A percentile compares a stretch with the other conserved stretches of the same genome.
These are phyloP conservation scores for Apomyelois bistriatella DNA, from an alignment of 2,888 invertebrate genomes.

Conservation along the genomic window DNA sequence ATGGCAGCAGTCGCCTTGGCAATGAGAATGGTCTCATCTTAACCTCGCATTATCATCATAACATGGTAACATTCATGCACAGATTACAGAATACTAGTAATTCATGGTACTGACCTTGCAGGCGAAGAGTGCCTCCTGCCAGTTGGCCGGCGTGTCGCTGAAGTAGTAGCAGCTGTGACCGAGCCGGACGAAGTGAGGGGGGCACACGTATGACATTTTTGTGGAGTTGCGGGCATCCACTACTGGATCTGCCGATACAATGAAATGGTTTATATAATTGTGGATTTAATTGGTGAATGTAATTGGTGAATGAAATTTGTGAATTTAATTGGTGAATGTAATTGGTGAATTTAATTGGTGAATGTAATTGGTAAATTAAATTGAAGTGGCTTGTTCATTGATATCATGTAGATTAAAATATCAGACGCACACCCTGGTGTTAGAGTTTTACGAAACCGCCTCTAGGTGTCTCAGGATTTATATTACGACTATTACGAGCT, in stretches of 20 bases:
- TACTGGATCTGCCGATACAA: slow-evolving; percentile 40
- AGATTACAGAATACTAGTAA: too few relatives aligned
- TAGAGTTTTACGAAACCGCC: too few relatives aligned
- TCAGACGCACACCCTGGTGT: too few relatives aligned
- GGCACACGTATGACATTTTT: slow-evolving; percentile 82
- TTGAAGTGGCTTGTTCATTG: background rate
- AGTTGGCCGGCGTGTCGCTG: slow-evolving; percentile 83
- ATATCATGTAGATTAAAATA: too few relatives aligned
- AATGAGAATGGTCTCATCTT: too few relatives aligned
- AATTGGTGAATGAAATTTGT: background rate
- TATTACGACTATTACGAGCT: too few relatives aligned
- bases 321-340: background rate
- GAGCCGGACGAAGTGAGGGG: slow-evolving; percentile 83
- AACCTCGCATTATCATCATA: too few relatives aligned
- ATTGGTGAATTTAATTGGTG: background rate
- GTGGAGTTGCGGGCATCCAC: slow-evolving; percentile 61
- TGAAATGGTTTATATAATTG: background rate
- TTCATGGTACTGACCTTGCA: slow-evolving; percentile 74
- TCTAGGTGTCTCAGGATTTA: too few relatives aligned
- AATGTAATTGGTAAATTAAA: too few relatives aligned
- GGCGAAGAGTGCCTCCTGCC: slow-evolving; percentile 85
- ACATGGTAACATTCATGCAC: too few relatives aligned
- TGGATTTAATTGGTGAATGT: background rate
- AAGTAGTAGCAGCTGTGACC: slow-evolving; percentile 89
- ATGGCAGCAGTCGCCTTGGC: too few relatives aligned